These are phyloP conservation scores for Baryphthengus martii DNA, from an alignment of 2,113 vertebrate genomes.

Conservation along the genomic window DNA sequence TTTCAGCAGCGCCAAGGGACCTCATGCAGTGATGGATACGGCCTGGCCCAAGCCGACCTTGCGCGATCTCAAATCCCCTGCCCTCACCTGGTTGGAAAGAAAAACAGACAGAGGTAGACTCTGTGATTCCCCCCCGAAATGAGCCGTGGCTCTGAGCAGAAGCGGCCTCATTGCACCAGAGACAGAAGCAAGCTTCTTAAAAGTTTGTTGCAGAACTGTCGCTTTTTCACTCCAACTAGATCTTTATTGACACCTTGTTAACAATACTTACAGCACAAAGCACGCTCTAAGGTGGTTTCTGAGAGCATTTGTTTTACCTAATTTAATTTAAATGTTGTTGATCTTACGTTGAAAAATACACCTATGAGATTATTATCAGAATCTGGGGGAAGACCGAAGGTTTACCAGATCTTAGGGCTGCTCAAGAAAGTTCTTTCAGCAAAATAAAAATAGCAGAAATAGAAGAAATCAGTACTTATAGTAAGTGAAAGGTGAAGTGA, in stretches of 20 bases:
- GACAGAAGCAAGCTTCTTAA: neutral
- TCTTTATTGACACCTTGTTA: neutral
- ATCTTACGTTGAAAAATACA: neutral
- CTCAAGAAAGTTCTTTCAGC: neutral
- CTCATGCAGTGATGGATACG: slow-evolving; percentile 94
- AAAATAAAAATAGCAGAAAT: neutral
- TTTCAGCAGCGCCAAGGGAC: slow-evolving; percentile 80
- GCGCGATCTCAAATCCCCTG: slow-evolving; percentile 90
- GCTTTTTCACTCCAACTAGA: neutral
- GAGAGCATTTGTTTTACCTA: neutral
- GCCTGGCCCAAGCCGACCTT: slow-evolving; percentile 88
- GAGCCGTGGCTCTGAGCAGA: neutral
- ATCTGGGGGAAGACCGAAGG: neutral
- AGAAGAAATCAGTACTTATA: neutral
- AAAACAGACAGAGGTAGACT: neutral
- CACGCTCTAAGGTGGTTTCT: neutral
- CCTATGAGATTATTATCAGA: neutral
- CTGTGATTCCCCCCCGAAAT: accelerated
- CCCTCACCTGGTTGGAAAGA: slow-evolving; percentile 81
- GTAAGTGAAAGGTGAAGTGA: neutral
- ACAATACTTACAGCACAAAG: neutral
- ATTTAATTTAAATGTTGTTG: neutral
- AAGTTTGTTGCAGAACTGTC: neutral
- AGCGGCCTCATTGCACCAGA: neutral
- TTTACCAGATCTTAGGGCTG: neutral